Percentiles rank a stretch among this genome's conserved stretches.
Evolutionary conservation across 1,140 invertebrate species (phyloP).

Genomic region (Sarcophaga peregrina): DNA sequence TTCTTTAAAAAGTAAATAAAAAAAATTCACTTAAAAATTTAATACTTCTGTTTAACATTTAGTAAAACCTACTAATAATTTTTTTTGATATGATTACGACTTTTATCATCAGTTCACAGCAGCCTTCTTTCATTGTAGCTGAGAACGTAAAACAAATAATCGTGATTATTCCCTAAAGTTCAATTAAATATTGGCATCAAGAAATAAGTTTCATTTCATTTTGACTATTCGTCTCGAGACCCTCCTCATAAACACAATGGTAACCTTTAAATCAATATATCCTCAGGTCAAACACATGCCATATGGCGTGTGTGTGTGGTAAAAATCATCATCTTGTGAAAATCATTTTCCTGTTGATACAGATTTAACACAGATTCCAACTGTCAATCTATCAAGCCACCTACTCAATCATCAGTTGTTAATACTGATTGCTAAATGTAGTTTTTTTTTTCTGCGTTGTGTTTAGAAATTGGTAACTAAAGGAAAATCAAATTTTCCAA

Average conservation of each 20-base stretch:
- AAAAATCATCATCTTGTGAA: not conserved
- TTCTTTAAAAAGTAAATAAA: too few relatives aligned
- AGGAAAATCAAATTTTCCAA: too few relatives aligned
- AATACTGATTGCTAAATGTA: not conserved
- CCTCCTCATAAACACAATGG: not conserved
- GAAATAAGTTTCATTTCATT: too few relatives aligned
- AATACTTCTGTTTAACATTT: too few relatives aligned
- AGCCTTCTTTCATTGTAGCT: too few relatives aligned
- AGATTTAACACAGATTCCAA: not conserved
- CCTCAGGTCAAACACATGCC: not conserved
- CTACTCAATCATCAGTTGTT: not conserved
- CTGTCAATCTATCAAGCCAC: slow-evolving; percentile 23
- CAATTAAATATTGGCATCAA: too few relatives aligned
- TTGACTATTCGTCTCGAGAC: too few relatives aligned
- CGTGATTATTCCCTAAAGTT: not conserved
- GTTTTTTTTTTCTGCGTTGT: not conserved
- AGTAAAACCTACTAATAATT: not conserved
- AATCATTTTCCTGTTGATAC: not conserved
- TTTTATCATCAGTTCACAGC: not conserved
- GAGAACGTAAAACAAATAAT: not conserved
- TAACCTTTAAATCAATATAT: not conserved
- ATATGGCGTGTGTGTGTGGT: not conserved
- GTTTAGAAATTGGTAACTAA: too few relatives aligned
- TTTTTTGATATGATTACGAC: not conserved
- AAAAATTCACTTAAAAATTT: too few relatives aligned